Base-by-base conservation (phyloP, 2,113 vertebrate genomes). In the Misgurnus anguillicaudatus region DNA sequence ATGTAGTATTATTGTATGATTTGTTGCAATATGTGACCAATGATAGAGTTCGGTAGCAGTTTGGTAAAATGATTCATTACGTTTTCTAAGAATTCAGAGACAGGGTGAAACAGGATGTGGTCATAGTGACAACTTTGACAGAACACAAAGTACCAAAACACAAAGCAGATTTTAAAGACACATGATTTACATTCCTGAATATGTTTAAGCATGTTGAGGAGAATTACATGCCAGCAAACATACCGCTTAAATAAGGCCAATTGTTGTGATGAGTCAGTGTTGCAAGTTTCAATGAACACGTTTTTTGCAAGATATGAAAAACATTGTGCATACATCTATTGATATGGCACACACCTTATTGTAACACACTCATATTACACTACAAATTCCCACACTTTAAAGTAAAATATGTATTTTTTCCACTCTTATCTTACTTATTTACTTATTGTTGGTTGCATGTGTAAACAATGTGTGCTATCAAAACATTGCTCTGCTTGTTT, bases 21-120 rank as follows among this genome's bases (percentile, higher is more conserved):
- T 21, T 72, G 10, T 9, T 42, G 53, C 53, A 36, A 72, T 9
- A 41, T 5, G 11, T 55, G 38, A 6, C 16, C 24, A 17, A 24
- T 3, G 24, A 31, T 31, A 31, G 24, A 31, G 24, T 31, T 31
- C 2, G 24, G 24, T 31, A 31, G 24, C 24, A 31, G 24, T 31
- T 31, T 31, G 51, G 31, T 17, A n/a, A 73, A 21, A 13, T 42
- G 13, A 4, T 58, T 41, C 41, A 17, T 7, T 11, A 47, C n/a
- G 9, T 38, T 48, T 75, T 75, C 55, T 61, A n/a, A 47, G 71
- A 74, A 74, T 7, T 74, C n/a, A 73, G 19, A 60, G 42, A 55
- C 38, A 16, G 19, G 9, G 3, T 61, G 58, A 75, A 75, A 62
- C 14, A 45, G 72, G 72, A 72, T 19, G 53, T 72, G 70, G 70